These are phyloP conservation scores for Neolamprologus longior DNA, from an alignment of 2,113 vertebrate species.

Conservation along the genomic window DNA sequence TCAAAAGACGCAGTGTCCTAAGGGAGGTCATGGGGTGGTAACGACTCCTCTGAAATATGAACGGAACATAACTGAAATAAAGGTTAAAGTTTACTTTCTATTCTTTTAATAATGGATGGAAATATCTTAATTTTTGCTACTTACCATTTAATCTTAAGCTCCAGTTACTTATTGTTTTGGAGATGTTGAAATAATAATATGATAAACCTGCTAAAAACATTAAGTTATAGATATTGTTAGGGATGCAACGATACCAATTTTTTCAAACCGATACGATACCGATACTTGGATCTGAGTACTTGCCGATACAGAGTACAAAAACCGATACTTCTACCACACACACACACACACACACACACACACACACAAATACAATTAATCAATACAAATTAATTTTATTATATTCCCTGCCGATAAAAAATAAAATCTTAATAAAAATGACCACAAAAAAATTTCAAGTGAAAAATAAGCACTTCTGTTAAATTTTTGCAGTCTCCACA, in stretches of 20 bases:
- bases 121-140: neutral
- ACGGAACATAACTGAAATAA: neutral
- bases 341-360: too few relatives aligned
- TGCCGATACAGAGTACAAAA: too few relatives aligned
- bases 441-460: too few relatives aligned
- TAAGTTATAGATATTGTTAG: neutral
- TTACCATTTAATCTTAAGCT: neutral
- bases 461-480: too few relatives aligned
- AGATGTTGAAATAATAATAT: neutral
- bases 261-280: too few relatives aligned
- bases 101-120: neutral
- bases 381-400: too few relatives aligned
- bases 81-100: neutral
- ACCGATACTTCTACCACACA: too few relatives aligned
- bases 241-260: too few relatives aligned
- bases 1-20: neutral
- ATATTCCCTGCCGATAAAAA: fast-evolving
- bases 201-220: neutral
- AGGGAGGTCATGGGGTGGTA: neutral
- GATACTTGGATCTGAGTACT: too few relatives aligned
- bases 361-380: too few relatives aligned
- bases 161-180: neutral
- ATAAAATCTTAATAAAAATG: too few relatives aligned
- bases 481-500: too few relatives aligned
- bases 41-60: neutral